Base-by-base conservation (phyloP, 2,888 invertebrate species). In the Gerris lacustris region DNA sequence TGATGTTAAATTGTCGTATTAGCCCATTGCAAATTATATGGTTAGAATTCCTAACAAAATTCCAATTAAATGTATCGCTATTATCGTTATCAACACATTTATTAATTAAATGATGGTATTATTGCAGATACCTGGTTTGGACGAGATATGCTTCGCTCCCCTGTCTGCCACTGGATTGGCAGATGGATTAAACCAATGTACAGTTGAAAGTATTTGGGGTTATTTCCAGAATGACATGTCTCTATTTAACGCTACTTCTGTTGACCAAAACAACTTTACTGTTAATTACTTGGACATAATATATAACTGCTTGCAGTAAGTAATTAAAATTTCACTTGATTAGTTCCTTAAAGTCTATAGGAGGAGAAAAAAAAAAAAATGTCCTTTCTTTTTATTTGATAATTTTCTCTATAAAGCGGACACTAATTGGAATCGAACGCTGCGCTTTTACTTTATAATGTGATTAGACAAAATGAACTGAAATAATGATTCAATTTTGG, bases 141-240 rank as follows among this genome's bases (percentile, higher is more conserved):
- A 85, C 69, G 87, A 87, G 75, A 88, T 96, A 63, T 98, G 97
- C 79, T 93, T 88, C 79, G 88, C 92, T 6, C 97, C 97, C 0
- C 82, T 94, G 74, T 72, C 72, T 66, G 44, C 62, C 2, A 71
- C 47, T n/a, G 67, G 45, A 17, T 67, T 67, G 7, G 74, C 74
- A 4, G 79, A 82, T 63, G 82, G 80, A 0, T 74, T 87, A 0
- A 80, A 84, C 0, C 83, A 88, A 66, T 98, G 98, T 79, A 86
- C 91, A 0, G 84, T 91, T 4, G 90, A 94, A 83, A 93, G 92
- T 67, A 82, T 91, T 31, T 86, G 91, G 76, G 90, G 92, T 44
- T 94, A 91, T 79, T 91, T 92, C 77, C 87, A 88, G 71, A 86
- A 86, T 75, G 79, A 86, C 74, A 79, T 85, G 4, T 47, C 47